A percentile compares a stretch with the other conserved stretches of the same genome.
These are phyloP conservation scores for Volucella zonaria DNA, from an alignment of 2,888 invertebrate species.

Conservation along the genomic window DNA sequence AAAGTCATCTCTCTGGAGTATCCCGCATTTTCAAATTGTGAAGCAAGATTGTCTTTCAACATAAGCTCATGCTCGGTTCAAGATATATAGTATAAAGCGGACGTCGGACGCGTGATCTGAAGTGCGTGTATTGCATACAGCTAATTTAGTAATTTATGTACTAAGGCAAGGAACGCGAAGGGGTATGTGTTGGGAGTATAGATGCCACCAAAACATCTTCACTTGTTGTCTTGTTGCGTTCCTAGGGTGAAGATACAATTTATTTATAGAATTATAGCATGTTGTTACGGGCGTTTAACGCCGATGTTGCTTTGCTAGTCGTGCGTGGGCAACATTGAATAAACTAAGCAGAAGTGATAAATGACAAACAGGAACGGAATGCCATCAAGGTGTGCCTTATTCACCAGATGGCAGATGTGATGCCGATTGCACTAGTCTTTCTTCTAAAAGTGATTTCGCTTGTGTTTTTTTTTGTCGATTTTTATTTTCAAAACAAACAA, in stretches of 20 bases:
- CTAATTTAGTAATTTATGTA: conserved; percentile 10
- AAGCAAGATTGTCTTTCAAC: neutral
- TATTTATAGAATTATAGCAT: conserved; percentile 21
- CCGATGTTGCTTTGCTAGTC: neutral
- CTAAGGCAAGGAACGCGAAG: neutral
- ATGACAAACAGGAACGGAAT: no score
- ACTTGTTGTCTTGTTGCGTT: neutral
- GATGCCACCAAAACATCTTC: conserved; percentile 1
- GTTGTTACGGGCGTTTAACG: conserved; percentile 6
- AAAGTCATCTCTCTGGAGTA: neutral
- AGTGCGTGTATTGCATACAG: conserved; percentile 4
- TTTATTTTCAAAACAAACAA: no score
- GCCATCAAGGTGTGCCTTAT: no score
- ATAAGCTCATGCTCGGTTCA: neutral
- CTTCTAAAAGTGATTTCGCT: no score
- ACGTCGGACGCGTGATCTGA: neutral
- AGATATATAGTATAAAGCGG: no score
- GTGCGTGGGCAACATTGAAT: no score
- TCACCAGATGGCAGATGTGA: no score
- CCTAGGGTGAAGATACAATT: neutral
- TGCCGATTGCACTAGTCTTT: no score
- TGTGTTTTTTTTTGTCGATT: no score
- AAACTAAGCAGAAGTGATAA: no score
- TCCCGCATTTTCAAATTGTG: neutral
- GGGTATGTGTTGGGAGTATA: no score